phyloP scores from a whole-genome alignment of 2,888 invertebrate species.

The Rutpela maculata region DNA sequence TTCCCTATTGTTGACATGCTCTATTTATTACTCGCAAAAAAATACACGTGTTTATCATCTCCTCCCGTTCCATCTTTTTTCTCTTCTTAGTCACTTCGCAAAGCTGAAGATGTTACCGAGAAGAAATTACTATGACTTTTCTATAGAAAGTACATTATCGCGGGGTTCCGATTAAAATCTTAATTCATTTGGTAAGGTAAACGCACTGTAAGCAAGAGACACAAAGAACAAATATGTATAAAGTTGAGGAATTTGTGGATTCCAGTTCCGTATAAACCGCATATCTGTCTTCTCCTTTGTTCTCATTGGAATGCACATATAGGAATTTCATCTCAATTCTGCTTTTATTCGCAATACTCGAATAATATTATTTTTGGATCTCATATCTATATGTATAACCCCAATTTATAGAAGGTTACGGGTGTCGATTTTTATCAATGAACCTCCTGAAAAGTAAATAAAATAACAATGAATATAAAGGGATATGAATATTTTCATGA shows the following conservation, averaged over 20 bases:
- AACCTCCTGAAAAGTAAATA: constrained; percentile 46
- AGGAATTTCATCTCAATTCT: constrained; percentile 51
- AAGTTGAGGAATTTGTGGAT: constrained; percentile 43
- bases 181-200: too few relatives aligned
- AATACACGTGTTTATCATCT: too few relatives aligned
- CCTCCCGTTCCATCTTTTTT: too few relatives aligned
- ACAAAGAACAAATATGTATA: constrained; percentile 7
- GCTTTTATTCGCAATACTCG: constrained; percentile 51
- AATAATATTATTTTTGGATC: constrained; percentile 50
- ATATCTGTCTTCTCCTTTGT: constrained; percentile 40
- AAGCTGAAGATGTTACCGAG: too few relatives aligned
- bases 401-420: constrained; percentile 47
- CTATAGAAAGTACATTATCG: too few relatives aligned
- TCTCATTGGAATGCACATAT: constrained; percentile 48
- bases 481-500: constrained; percentile 48
- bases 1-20: too few relatives aligned
- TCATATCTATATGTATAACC: constrained; percentile 50
- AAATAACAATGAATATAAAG: constrained; percentile 54
- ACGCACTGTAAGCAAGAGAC: not conserved
- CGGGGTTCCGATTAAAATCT: too few relatives aligned
- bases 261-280: constrained; percentile 41
- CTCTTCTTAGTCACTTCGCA: too few relatives aligned
- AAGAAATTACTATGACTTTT: too few relatives aligned
- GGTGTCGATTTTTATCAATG: constrained; percentile 51
- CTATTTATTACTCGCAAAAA: too few relatives aligned